Base-by-base conservation (phyloP, 2,113 vertebrate species). In the Heloderma charlesbogerti region DNA sequence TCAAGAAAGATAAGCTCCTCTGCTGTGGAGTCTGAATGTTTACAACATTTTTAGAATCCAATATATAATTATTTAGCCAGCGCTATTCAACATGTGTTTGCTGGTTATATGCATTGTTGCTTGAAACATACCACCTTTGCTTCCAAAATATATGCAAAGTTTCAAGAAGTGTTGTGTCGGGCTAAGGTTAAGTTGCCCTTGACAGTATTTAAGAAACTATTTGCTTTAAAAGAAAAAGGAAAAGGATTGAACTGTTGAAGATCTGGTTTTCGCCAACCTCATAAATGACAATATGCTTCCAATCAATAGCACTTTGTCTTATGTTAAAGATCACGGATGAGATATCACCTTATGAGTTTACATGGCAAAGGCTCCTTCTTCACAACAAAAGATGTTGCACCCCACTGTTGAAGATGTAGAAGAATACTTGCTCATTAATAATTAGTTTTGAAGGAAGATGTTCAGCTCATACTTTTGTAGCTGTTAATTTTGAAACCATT, bases 301-400 rank as follows among this genome's bases (percentile, higher is more conserved):
- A 98, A 99, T 99, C 98, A 98, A 99, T 99, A 99, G 98, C 98
- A 98, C 98, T 98, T 98, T 98, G 98, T 98, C 97, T 96, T 98
- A 98, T 98, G 98, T 98, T 98, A 98, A 98, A 98, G 97, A 98
- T 98, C 97, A 97, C 97, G 97, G 98, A 99, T 98, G 98, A 98
- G 98, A 98, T 97, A 97, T 97, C 98, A 98, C 98, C 97, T 97
- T 92, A 91, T 87, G 96, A 97, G 97, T 98, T 97, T 97, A 97
- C 95, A 94, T 96, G 96, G 96, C 96, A 96, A 95, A 96, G 96
- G 92, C 94, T 95, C 89, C 96, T 95, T 96, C 96, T 92, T 94
- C 95, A 95, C 95, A 93, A 31, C 91, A 93, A 93, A 96, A 96
- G 94, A 96, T 93, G 87, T 91, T 94, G 95, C 92, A 91, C 95